Conservation (phyloP, 2,888 invertebrate genomes). For the Agrochola litura region DNA sequence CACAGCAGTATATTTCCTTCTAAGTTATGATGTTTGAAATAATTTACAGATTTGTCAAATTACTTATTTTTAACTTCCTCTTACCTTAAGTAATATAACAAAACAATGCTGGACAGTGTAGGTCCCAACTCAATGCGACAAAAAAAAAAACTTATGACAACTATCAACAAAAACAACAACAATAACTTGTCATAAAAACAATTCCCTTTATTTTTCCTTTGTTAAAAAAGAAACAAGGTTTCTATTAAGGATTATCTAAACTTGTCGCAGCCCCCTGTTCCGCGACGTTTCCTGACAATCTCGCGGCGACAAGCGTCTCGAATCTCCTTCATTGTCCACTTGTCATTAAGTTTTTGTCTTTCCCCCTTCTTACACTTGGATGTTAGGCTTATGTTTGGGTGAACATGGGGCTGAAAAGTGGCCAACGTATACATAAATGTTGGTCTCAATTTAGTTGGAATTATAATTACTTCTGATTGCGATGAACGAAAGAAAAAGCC, state of each 20-base stretch:
- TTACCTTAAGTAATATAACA: not conserved
- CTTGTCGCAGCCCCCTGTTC: constrained; percentile 65
- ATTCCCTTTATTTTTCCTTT: constrained; percentile 59
- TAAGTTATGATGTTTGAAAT: not conserved
- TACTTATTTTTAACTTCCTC: too few relatives aligned
- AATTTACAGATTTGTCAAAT: not conserved
- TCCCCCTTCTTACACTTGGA: constrained; percentile 82
- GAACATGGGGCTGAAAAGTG: constrained; percentile 63
- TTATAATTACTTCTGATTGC: not conserved
- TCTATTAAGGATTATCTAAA: constrained; percentile 79
- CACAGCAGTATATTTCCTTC: not conserved
- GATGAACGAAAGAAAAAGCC: not conserved
- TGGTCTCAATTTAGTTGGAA: too few relatives aligned
- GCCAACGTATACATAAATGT: constrained; percentile 11
- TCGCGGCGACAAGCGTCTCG: constrained; percentile 86
- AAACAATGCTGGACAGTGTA: not conserved
- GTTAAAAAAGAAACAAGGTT: constrained; percentile 66
- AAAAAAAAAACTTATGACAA: not conserved
- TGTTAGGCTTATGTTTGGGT: constrained; percentile 74
- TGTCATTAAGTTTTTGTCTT: constrained; percentile 90
- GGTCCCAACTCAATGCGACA: not conserved
- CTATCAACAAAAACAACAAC: constrained; percentile 30
- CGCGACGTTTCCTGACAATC: constrained; percentile 78
- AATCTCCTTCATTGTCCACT: constrained; percentile 89
- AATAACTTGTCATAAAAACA: constrained; percentile 53